Percentiles rank a stretch among this genome's conserved stretches.
Evolutionary conservation across 2,113 vertebrate species (phyloP).

Genomic region (western clawed frog (Xenopus tropicalis)): DNA sequence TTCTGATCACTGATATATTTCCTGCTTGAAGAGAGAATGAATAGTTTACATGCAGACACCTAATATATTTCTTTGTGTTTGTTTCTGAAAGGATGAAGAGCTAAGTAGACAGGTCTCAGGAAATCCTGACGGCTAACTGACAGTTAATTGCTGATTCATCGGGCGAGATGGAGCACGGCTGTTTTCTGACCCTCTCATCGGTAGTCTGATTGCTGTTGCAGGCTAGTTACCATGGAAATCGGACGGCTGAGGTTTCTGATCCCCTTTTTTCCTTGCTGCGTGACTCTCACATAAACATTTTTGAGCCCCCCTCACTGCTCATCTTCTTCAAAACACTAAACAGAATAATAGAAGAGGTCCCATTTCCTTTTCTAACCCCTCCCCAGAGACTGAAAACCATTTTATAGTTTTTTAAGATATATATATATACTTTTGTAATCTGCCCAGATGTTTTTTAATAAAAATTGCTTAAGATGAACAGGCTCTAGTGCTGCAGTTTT

Average conservation of each 20-base stretch:
- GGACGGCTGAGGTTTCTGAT: slow-evolving; percentile 32
- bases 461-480: not conserved
- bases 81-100: slow-evolving; percentile 21
- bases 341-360: not conserved
- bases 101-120: not conserved
- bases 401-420: slow-evolving; percentile 33
- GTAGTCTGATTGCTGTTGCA: slow-evolving; percentile 27
- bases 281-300: slow-evolving; percentile 24
- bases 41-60: not conserved
- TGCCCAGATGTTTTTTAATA: slow-evolving; percentile 31
- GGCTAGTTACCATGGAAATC: slow-evolving; percentile 42
- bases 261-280: not conserved
- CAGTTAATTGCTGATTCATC: slow-evolving; percentile 31
- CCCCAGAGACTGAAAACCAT: slow-evolving; percentile 16
- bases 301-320: not conserved
- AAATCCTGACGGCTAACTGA: slow-evolving; percentile 11
- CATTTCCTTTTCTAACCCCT: slow-evolving; percentile 9
- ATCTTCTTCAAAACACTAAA: not conserved
- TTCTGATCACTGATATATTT: not conserved
- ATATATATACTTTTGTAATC: slow-evolving; percentile 32
- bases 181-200: slow-evolving; percentile 27
- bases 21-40: not conserved
- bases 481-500: slow-evolving; percentile 3
- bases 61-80: slow-evolving; percentile 27
- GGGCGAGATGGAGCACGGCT: slow-evolving; percentile 10